These are phyloP conservation scores for Atta texana DNA, from an alignment of 1,140 invertebrate species.

Conservation along the genomic window DNA sequence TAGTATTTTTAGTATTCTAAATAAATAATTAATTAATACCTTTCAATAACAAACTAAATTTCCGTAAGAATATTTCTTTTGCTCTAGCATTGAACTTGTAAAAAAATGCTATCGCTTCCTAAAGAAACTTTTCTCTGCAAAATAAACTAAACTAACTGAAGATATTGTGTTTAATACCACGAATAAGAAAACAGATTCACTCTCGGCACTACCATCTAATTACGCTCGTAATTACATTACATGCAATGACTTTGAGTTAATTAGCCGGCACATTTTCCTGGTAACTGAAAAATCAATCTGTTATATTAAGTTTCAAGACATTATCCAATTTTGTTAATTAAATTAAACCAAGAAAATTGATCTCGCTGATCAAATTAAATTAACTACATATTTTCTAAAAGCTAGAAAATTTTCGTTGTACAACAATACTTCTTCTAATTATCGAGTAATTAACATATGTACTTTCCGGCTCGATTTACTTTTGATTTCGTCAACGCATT, in stretches of 20 bases:
- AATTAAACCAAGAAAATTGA: not conserved
- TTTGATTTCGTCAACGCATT: slow-evolving; percentile 14
- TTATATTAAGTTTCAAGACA: not conserved
- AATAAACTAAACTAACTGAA: not conserved
- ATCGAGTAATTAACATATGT: not conserved
- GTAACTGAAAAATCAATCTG: not conserved
- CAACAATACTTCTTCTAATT: not conserved
- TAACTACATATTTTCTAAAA: not conserved
- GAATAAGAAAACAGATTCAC: slow-evolving; percentile 4
- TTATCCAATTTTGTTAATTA: not conserved
- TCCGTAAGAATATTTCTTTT: not conserved
- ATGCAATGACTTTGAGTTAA: not conserved
- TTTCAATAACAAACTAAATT: no score
- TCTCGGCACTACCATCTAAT: slow-evolving; percentile 25
- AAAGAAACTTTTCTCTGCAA: not conserved
- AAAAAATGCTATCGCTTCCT: not conserved
- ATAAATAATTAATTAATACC: no score
- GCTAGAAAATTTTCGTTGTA: not conserved
- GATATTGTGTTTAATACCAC: not conserved
- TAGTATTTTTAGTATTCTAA: no score
- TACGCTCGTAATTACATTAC: slow-evolving; percentile 5
- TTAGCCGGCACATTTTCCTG: not conserved
- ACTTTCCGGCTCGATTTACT: slow-evolving; percentile 44
- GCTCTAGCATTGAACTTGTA: not conserved
- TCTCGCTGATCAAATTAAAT: not conserved